phyloP scores from a whole-genome alignment of 2,113 vertebrate genomes.

The Tyrannus savana region DNA sequence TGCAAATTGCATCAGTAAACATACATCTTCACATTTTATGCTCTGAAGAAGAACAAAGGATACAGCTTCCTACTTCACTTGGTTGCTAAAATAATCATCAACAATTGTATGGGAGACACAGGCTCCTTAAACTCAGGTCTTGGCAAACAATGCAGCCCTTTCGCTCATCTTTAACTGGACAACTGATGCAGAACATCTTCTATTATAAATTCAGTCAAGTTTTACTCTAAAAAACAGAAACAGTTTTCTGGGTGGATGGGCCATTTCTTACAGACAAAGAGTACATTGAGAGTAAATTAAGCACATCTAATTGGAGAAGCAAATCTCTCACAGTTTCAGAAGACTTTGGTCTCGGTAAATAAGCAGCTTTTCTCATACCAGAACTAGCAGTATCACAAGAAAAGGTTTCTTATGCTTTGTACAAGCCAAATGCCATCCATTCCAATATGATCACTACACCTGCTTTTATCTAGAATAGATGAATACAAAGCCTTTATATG shows the following conservation, averaged over 20 bases:
- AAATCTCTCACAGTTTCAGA: neutral
- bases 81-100: neutral
- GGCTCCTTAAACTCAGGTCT: neutral
- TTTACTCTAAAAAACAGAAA: constrained; percentile 14
- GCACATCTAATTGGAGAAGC: constrained; percentile 31
- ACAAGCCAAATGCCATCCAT: neutral
- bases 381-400: constrained; percentile 15
- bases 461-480: neutral
- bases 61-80: neutral
- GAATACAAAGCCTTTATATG: neutral
- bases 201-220: neutral
- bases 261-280: constrained; percentile 19
- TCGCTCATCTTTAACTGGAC: constrained; percentile 13
- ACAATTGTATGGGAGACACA: neutral
- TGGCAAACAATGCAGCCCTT: neutral
- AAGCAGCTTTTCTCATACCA: neutral
- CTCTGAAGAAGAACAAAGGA: neutral
- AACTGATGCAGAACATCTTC: constrained; percentile 29
- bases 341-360: neutral
- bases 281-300: constrained; percentile 14
- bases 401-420: neutral
- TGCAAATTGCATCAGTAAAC: neutral
- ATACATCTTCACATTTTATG: neutral
- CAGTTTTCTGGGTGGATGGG: constrained; percentile 36
- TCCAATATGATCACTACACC: neutral